These are phyloP conservation scores for Chironomus tentans DNA, from an alignment of 2,888 invertebrate species.

Conservation along the genomic window DNA sequence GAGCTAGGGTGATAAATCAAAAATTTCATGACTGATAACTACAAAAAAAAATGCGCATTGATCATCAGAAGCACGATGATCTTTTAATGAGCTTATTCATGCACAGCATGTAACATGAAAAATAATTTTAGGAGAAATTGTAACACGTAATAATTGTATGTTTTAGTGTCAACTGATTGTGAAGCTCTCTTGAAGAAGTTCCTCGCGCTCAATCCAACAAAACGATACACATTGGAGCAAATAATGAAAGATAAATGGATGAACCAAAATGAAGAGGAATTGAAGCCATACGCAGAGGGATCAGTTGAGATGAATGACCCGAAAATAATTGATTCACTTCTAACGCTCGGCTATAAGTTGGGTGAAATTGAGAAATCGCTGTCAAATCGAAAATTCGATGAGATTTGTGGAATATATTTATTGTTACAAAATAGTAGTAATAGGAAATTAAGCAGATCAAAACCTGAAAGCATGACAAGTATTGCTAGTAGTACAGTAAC, in stretches of 20 bases:
- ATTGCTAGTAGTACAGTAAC: constrained; percentile 4
- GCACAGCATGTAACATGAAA: too few species aligned
- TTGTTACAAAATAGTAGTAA: constrained; percentile 43
- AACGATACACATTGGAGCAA: constrained; percentile 21
- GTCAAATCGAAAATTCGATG: constrained; percentile 73
- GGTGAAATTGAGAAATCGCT: constrained; percentile 72
- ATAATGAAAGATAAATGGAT: constrained; percentile 26
- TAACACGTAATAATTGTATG: too few species aligned
- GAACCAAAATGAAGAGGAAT: constrained; percentile 14
- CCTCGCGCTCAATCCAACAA: constrained; percentile 18
- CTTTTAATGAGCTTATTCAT: too few species aligned
- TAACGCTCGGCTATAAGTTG: constrained; percentile 67
- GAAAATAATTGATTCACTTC: constrained; percentile 52
- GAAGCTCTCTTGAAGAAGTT: constrained; percentile 22
- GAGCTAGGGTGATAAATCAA: too few species aligned
- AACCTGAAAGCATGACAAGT: constrained; percentile 18
- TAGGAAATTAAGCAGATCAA: constrained; percentile 11
- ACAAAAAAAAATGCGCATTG: too few species aligned
- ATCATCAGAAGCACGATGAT: too few species aligned
- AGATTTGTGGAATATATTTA: constrained; percentile 76
- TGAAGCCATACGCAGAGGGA: constrained; percentile 17
- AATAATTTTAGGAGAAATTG: not conserved
- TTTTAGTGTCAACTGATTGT: constrained; percentile 20
- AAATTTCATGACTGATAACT: too few species aligned
- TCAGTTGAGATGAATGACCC: constrained; percentile 12